phyloP scores from a whole-genome alignment of 92 coral and sea anemone genomes.

The Porites evermanni region DNA sequence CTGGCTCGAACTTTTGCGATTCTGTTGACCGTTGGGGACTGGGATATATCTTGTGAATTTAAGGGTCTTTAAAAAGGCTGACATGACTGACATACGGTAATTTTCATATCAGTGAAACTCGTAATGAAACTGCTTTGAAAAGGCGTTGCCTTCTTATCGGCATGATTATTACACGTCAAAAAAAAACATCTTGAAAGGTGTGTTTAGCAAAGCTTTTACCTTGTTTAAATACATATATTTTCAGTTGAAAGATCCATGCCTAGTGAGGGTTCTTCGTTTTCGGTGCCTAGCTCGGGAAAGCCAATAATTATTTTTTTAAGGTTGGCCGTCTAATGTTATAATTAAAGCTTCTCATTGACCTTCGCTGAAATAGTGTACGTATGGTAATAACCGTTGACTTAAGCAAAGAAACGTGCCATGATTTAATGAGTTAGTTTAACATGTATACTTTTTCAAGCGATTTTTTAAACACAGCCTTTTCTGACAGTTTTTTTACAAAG shows the following conservation, averaged over 20 bases:
- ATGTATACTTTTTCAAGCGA: neutral
- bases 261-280: neutral
- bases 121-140: too few species aligned
- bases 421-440: neutral
- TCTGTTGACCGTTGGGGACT: too few species aligned
- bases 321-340: neutral
- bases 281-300: neutral
- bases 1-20: too few species aligned
- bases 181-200: conserved; percentile 18
- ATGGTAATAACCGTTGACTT: neutral
- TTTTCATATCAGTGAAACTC: too few species aligned
- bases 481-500: neutral
- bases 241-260: neutral
- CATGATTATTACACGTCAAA: neutral
- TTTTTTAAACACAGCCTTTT: neutral
- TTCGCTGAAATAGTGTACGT: neutral
- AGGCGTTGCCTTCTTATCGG: neutral
- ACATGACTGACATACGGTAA: too few species aligned
- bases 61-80: too few species aligned
- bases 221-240: neutral
- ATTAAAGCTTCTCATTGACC: neutral
- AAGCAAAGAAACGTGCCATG: neutral
- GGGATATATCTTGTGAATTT: too few species aligned
- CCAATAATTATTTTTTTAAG: neutral
- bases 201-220: neutral